Evolutionary conservation across 30 jellyfish, hydroid and myxozoan genomes (phyloP).

Genomic region (Aurelia aurita complex sp. Pacific): DNA sequence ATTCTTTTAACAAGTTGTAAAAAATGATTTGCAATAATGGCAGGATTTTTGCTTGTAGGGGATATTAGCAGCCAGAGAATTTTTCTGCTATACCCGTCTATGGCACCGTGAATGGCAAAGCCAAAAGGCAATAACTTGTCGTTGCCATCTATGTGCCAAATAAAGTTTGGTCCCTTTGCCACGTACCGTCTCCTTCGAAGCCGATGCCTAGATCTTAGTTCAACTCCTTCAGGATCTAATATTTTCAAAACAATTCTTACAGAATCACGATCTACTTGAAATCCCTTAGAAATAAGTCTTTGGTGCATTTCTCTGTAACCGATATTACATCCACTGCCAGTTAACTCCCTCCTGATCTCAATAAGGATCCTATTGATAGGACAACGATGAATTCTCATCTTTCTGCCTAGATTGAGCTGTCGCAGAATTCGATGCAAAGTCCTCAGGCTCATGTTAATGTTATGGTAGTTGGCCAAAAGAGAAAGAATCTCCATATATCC

Average conservation of each 20-base stretch:
- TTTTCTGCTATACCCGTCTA: constrained; percentile 52
- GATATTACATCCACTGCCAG: background rate
- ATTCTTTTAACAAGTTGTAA: constrained; percentile 3
- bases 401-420: constrained; percentile 16
- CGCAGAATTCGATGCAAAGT: constrained; percentile 26
- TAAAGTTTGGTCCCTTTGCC: constrained; percentile 46
- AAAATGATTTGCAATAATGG: background rate
- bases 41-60: constrained; percentile 28
- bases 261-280: constrained; percentile 14
- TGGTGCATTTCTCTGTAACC: constrained; percentile 45
- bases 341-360: background rate
- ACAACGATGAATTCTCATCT: background rate
- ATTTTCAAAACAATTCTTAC: constrained; percentile 10
- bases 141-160: constrained; percentile 45
- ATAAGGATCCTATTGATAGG: background rate
- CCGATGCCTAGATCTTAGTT: background rate
- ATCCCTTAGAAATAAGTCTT: background rate
- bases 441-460: constrained; percentile 17
- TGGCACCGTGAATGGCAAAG: constrained; percentile 49
- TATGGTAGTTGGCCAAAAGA: constrained; percentile 1
- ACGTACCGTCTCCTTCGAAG: constrained; percentile 27
- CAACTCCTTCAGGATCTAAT: constrained; percentile 5
- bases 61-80: constrained; percentile 48
- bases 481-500: too few species aligned
- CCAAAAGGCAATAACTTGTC: constrained; percentile 50